Conservation (phyloP, 1,140 invertebrate genomes). For the Eriocheir sinensis region DNA sequence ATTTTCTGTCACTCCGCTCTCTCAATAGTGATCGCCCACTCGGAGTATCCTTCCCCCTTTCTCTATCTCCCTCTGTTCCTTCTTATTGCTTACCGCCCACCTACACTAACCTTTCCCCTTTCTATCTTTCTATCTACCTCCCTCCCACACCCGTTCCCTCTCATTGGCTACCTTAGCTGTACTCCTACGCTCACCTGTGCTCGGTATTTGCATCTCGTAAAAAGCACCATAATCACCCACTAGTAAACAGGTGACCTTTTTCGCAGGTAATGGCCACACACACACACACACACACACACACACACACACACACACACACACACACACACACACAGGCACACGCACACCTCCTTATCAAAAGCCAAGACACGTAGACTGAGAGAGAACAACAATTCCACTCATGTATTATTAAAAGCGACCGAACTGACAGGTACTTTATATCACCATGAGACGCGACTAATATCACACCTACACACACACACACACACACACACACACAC, state of each 20-base stretch:
- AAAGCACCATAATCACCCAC: background rate
- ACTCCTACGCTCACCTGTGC: background rate
- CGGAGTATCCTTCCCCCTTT: background rate
- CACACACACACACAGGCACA: background rate
- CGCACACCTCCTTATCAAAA: too few relatives aligned
- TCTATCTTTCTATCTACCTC: background rate
- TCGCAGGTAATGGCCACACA: background rate
- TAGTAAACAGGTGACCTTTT: background rate
- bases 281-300: background rate
- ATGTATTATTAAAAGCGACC: too few relatives aligned
- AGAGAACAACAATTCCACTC: too few relatives aligned
- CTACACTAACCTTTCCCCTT: background rate
- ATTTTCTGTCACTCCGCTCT: background rate
- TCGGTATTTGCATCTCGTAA: background rate
- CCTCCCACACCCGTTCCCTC: background rate
- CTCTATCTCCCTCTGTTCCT: background rate
- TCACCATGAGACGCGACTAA: too few relatives aligned
- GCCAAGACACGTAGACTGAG: background rate
- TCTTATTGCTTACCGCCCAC: background rate
- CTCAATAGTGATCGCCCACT: too few relatives aligned
- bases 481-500: background rate
- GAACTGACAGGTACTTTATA: too few relatives aligned
- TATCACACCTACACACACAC: background rate
- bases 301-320: background rate
- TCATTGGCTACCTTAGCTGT: background rate